Conservation (phyloP, 2,888 invertebrate species). For the Drosophila siamana region DNA sequence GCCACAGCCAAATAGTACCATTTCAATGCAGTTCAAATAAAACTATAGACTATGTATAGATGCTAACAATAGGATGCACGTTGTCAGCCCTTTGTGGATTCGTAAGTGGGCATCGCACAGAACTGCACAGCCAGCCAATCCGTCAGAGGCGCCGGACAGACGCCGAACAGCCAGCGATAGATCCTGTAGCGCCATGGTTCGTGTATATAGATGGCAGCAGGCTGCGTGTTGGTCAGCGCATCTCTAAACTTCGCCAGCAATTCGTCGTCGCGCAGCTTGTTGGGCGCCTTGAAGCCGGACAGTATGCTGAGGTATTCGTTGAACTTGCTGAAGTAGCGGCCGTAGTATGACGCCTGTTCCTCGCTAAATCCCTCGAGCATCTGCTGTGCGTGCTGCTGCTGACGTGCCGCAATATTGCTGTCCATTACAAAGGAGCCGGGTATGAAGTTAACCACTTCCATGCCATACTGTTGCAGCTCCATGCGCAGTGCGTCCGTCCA, state of each 20-base stretch:
- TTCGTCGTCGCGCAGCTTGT: slow-evolving; percentile 86
- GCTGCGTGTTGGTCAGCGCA: slow-evolving; percentile 88
- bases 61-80: neutral
- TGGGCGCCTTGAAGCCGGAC: slow-evolving; percentile 86
- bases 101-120: slow-evolving; percentile 87
- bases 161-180: slow-evolving; percentile 89
- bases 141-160: slow-evolving; percentile 87
- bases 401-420: slow-evolving; percentile 90
- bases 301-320: slow-evolving; percentile 87
- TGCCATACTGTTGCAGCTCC: slow-evolving; percentile 90
- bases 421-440: slow-evolving; percentile 91
- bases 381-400: slow-evolving; percentile 87
- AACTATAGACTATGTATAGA: slow-evolving; percentile 23
- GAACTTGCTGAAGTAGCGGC: slow-evolving; percentile 88
- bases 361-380: slow-evolving; percentile 89
- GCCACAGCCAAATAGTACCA: slow-evolving; percentile 48
- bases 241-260: slow-evolving; percentile 88
- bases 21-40: slow-evolving; percentile 33
- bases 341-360: slow-evolving; percentile 89
- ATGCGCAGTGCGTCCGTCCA: slow-evolving; percentile 91
- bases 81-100: slow-evolving; percentile 17
- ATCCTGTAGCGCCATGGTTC: slow-evolving; percentile 89
- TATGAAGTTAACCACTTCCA: slow-evolving; percentile 90
- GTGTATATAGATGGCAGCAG: slow-evolving; percentile 88
- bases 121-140: slow-evolving; percentile 89